Evolutionary conservation across 2,797 vertebrate genomes (phyloP), one percentile per base, ranked within the genome.

Genomic region (Scomberomorus guttatus): DNA sequence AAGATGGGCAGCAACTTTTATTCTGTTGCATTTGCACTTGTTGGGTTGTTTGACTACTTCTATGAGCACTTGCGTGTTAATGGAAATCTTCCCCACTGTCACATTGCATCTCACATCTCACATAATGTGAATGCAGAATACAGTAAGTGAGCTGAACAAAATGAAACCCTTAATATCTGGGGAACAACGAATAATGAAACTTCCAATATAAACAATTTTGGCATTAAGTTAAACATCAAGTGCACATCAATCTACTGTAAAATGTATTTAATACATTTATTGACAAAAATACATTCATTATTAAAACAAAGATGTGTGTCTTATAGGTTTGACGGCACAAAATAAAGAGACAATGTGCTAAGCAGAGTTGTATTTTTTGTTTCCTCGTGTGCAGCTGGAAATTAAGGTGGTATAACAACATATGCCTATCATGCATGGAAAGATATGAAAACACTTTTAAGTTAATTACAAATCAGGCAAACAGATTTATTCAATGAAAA

Each of bases 271-370:
- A 81, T 37, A 84, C 9, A 54, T 77, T 50, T 77, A 79, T 82
- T 86, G 84, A 83, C 68, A 91, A 93, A 90, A 92, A 89, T 85
- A 81, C 32, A 75, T 89, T 84, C 84, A 86, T 87, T 87, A 27
- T 69, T 39, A 71, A 48, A 83, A 76, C 13, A 77, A 25, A 63
- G 48, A 13, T 76, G 24, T 76, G 48, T 68, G 61, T 57, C 63
- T 54, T 75, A 51, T 42, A 18, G 34, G 72, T 79, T 74, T 59
- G 66, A 84, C 72, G 72, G 73, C 84, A 90, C 79, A 76, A 39
- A 57, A 65, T 68, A 44, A 57, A 68, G 4, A 37, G 2, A 66
- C 17, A 29, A 51, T 22, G 32, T 32, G 27, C 29, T 3, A 54
- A 54, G 14, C 18, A 48, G 57, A 66, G 46, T 17, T 18, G 13